Evolutionary conservation across 2,888 invertebrate species (phyloP).

Genomic region (Apoderus coryli): DNA sequence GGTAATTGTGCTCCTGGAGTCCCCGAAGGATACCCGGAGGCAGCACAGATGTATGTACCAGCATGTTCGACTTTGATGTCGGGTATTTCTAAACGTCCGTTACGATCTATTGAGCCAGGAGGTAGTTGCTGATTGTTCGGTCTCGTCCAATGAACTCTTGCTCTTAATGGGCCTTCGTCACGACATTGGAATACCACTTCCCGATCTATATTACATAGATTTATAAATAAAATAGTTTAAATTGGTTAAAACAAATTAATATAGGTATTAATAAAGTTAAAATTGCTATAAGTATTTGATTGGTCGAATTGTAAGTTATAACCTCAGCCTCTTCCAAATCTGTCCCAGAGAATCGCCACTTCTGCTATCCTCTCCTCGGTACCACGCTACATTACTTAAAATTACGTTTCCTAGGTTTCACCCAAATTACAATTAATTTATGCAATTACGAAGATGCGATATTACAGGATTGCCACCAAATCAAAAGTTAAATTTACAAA

Average conservation of each 20-base stretch:
- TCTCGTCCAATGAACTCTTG: conserved; percentile 60
- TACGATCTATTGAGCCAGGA: conserved; percentile 53
- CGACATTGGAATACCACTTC: conserved; percentile 90
- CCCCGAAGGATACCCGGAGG: conserved; percentile 46
- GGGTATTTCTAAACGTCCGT: conserved; percentile 76
- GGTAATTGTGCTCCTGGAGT: conserved; percentile 50
- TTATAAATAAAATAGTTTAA: background rate
- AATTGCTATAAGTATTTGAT: background rate
- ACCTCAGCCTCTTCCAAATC: too few species aligned
- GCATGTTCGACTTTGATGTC: conserved; percentile 59
- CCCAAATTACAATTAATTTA: too few species aligned
- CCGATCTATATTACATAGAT: conserved; percentile 43
- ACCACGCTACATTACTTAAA: too few species aligned
- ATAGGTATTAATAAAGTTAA: background rate
- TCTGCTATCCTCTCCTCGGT: too few species aligned
- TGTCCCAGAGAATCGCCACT: too few species aligned
- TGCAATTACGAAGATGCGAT: too few species aligned
- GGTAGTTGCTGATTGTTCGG: conserved; percentile 61
- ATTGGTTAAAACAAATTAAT: background rate
- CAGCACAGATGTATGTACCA: conserved; percentile 76
- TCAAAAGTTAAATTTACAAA: too few species aligned
- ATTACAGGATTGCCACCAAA: too few species aligned
- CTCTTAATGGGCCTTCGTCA: conserved; percentile 70
- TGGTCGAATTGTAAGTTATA: too few species aligned
- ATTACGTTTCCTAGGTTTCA: too few species aligned